A percentile compares a stretch with the other conserved stretches of the same genome.
phyloP scores from a whole-genome alignment of 2,797 vertebrate species.

The Sylvilagus floridanus region DNA sequence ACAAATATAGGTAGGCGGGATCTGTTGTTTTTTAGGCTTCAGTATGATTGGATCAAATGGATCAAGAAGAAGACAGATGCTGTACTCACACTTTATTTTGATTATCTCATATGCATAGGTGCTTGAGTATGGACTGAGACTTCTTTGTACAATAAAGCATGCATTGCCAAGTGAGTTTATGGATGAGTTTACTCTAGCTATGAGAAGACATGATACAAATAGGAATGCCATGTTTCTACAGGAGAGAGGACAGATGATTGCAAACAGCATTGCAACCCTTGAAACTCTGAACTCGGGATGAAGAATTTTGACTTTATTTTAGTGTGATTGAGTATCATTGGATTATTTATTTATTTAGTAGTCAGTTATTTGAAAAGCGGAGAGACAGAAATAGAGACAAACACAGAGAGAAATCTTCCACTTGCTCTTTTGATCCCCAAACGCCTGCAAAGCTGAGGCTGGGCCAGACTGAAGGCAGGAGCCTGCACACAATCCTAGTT shows the following conservation, averaged over 20 bases:
- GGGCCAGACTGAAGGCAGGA: too few relatives aligned
- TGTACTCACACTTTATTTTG: background rate
- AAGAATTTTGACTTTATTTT: background rate
- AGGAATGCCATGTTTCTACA: background rate
- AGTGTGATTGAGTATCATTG: background rate
- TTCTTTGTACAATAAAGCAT: background rate
- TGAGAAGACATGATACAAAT: background rate
- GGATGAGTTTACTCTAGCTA: rapidly evolving
- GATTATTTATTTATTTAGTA: background rate
- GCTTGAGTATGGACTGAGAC: background rate
- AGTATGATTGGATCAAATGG: background rate
- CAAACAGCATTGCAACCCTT: background rate
- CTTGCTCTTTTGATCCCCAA: too few relatives aligned
- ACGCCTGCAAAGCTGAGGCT: too few relatives aligned
- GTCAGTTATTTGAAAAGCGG: too few relatives aligned
- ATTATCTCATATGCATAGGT: background rate
- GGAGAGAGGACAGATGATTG: background rate
- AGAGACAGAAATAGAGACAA: too few relatives aligned
- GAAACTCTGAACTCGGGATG: background rate
- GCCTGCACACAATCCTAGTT: too few relatives aligned
- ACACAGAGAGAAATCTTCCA: too few relatives aligned
- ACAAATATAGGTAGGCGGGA: background rate
- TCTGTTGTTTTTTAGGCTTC: background rate
- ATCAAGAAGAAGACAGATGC: background rate
- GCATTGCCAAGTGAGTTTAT: background rate